Base-by-base conservation (phyloP, 2,888 invertebrate genomes). In the Thereva nobilitata region DNA sequence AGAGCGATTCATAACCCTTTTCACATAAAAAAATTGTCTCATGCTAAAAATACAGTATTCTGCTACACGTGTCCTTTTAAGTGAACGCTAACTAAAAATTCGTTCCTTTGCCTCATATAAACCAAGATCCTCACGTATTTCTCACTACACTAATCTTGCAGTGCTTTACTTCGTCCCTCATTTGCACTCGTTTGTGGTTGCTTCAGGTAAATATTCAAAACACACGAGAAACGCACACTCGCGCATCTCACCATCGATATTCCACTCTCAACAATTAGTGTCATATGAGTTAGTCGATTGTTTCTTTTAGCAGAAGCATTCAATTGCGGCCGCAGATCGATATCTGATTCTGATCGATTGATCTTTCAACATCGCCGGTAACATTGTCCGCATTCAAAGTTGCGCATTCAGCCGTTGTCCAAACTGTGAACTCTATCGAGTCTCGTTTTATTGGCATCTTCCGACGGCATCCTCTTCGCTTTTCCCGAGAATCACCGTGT, bases 281-380 rank as follows among this genome's bases (percentile, higher is more conserved):
- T 61, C 61, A 61, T 40, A 49, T 23, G 23, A 23, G 23, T 23
- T 23, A 23, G 50, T 4, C 61, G 61, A 61, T 61, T 61, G 61
- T 61, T 37, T 61, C 50, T 61, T 61, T 50, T 34, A 49, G 35
- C 50, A 23, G 61, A 50, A 61, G 50, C 61, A 61, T 61, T 61
- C 61, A 61, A 61, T 61, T 61, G 40, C 23, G 23, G 23, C 23
- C 23, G 50, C 38, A 61, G 50, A 50, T 50, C 50, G 50, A 50
- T 61, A 61, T 61, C 61, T 50, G 61, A 61, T 61, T 61, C 61
- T 50, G 61, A 61, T 61, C 57, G 57, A 59, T 37, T 59, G 57
- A 59, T 59, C 8, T 50, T 50, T 50, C 40, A 41, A 40, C 50
- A 50, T 37, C 23, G 37, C 55, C 40, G 50, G 23, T 40, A 50